Percentiles rank a stretch among this genome's conserved stretches.
Evolutionary conservation across 2,888 invertebrate species (phyloP).

Genomic region (Epirrita christyi): DNA sequence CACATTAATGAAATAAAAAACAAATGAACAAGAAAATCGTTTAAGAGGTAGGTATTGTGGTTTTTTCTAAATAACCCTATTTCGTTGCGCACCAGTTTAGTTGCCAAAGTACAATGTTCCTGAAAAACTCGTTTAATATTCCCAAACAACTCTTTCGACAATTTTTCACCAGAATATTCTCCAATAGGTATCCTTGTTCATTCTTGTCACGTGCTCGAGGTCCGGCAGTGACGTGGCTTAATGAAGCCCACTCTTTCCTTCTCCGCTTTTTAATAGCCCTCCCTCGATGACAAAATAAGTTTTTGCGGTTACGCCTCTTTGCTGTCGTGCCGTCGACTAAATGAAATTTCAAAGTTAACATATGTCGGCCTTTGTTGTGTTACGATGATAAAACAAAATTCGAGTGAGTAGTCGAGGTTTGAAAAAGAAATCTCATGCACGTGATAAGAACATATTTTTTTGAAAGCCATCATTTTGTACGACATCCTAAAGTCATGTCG

Average conservation of each 20-base stretch:
- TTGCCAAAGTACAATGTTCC: background rate
- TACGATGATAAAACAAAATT: too few relatives aligned
- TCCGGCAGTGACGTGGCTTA: constrained; percentile 47
- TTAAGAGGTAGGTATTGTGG: too few relatives aligned
- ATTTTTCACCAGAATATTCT: constrained; percentile 23
- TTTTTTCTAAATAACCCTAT: too few relatives aligned
- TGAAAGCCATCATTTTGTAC: too few relatives aligned
- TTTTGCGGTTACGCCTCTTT: constrained; percentile 39
- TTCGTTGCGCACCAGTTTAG: too few relatives aligned
- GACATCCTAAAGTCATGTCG: too few relatives aligned
- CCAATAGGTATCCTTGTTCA: constrained; percentile 24
- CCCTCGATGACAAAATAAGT: constrained; percentile 43
- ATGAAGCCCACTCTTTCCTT: constrained; percentile 49
- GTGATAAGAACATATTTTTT: too few relatives aligned
- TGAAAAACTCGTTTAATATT: constrained; percentile 7
- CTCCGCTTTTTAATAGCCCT: constrained; percentile 51
- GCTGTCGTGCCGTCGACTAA: constrained; percentile 19
- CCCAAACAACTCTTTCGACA: constrained; percentile 2
- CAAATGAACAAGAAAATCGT: too few relatives aligned
- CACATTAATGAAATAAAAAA: too few relatives aligned
- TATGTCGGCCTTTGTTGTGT: background rate
- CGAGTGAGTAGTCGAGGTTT: too few relatives aligned
- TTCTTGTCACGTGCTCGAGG: constrained; percentile 49
- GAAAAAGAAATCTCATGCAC: too few relatives aligned
- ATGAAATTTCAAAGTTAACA: constrained; percentile 17